These are phyloP conservation scores for Fragum fragum DNA, from an alignment of 2,888 invertebrate species.

Conservation along the genomic window DNA sequence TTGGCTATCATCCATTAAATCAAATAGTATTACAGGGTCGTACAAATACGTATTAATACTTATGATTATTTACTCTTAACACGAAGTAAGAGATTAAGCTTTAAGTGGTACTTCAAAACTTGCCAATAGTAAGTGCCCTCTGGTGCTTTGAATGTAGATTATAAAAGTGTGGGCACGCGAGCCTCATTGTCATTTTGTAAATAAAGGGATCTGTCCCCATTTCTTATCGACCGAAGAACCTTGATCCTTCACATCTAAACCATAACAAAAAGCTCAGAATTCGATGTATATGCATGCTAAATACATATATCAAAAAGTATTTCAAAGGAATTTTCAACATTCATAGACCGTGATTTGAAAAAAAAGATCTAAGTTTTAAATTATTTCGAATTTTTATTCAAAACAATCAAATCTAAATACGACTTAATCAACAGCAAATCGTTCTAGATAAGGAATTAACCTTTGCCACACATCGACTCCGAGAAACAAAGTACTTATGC, in stretches of 20 bases:
- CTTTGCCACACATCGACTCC: too few relatives aligned
- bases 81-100: slow-evolving; percentile 7
- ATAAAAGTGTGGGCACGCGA: slow-evolving; percentile 24
- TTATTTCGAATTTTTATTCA: too few relatives aligned
- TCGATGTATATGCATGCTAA: too few relatives aligned
- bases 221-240: slow-evolving; percentile 4
- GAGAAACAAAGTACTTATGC: too few relatives aligned
- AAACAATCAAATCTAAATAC: too few relatives aligned
- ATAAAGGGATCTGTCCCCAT: slow-evolving; percentile 19
- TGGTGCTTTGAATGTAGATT: slow-evolving; percentile 15
- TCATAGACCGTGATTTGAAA: too few relatives aligned
- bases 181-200: slow-evolving; percentile 1
- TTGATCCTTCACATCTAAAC: not conserved
- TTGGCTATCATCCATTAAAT: slow-evolving; percentile 12
- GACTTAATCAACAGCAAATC: not conserved
- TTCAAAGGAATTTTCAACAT: too few relatives aligned
- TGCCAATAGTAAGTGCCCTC: slow-evolving; percentile 17
- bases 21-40: not conserved
- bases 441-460: not conserved
- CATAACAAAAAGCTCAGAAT: too few relatives aligned
- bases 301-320: too few relatives aligned
- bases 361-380: too few relatives aligned
- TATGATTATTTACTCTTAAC: slow-evolving; percentile 16
- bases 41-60: slow-evolving; percentile 21
- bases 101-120: slow-evolving; percentile 14